Evolutionary conservation across 2,888 invertebrate species (phyloP), one percentile per base, ranked within the genome.

Genomic region (Apamea sordens): DNA sequence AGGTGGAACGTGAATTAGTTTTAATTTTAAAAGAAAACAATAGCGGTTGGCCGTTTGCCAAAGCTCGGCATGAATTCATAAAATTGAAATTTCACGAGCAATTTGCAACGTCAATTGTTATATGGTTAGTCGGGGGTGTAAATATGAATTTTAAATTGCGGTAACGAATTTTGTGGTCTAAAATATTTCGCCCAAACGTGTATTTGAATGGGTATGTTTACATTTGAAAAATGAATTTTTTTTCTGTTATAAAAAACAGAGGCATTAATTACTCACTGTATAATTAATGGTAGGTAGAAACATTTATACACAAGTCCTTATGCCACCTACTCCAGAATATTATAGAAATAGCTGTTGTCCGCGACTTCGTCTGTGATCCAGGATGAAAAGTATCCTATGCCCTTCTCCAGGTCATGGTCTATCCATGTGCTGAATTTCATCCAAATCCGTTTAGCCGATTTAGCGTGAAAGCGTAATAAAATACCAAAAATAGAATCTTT

Each of bases 21-120:
- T 86, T 86, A 87, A 90, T 87, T 89, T 88, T 82, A 83, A 88
- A 90, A 82, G 89, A 88, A 91, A 91, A 91, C 90, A 90, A 90
- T 89, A 68, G 88, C 80, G 69, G 71, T 76, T 92, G 91, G 90
- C 82, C 36, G 78, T 72, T 63, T 79, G 89, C 92, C 91, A 91
- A 84, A 82, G 28, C 84, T 67, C 50, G 74, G 82, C 75, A 80
- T 82, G 87, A 88, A 88, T 88, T 89, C 88, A 88, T 90, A 89
- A 89, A 90, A 90, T 85, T 89, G 82, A 90, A 90, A 89, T 89
- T 91, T 89, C 79, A 84, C 84, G 80, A 89, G 86, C 87, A 89
- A 88, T 88, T 86, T 89, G 79, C 83, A 75, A 79, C 81, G 73
- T 86, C 87, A 80, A 88, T 89, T 89, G 87, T 89, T 88, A 79